These are phyloP conservation scores for Hyphantria cunea DNA, from an alignment of 1,140 invertebrate genomes.

Conservation along the genomic window DNA sequence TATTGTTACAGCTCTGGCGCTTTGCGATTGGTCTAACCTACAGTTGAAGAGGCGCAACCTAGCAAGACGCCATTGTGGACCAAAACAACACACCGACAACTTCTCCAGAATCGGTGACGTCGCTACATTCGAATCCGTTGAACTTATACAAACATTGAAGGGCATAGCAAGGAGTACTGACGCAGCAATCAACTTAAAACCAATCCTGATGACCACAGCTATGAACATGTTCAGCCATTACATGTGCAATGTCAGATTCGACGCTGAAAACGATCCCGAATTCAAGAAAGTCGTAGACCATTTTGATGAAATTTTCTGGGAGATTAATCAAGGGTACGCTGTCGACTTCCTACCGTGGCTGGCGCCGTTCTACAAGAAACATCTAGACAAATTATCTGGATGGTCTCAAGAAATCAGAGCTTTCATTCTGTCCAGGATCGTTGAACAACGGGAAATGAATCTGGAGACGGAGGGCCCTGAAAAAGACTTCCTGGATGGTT, in stretches of 20 bases:
- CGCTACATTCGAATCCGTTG: slow-evolving; percentile 83
- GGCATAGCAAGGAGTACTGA: slow-evolving; percentile 48
- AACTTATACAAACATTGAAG: slow-evolving; percentile 82
- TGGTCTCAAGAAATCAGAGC: slow-evolving; percentile 87
- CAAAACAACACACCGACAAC: slow-evolving; percentile 86
- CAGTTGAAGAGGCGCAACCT: slow-evolving; percentile 91
- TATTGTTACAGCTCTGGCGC: slow-evolving; percentile 88
- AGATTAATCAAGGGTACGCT: slow-evolving; percentile 94
- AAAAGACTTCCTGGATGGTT: slow-evolving; percentile 89
- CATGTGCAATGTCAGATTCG: slow-evolving; percentile 90
- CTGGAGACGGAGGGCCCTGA: slow-evolving; percentile 82
- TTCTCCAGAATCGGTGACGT: slow-evolving; percentile 86
- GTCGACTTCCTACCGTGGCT: slow-evolving; percentile 95
- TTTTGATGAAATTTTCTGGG: slow-evolving; percentile 94
- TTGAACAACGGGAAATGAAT: slow-evolving; percentile 83
- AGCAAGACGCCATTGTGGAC: slow-evolving; percentile 89
- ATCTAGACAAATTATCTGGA: slow-evolving; percentile 86
- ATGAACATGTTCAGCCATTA: slow-evolving; percentile 93
- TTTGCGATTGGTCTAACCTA: slow-evolving; percentile 92
- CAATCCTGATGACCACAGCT: slow-evolving; percentile 85
- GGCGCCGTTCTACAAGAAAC: slow-evolving; percentile 86
- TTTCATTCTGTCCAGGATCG: slow-evolving; percentile 89
- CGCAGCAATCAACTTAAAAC: slow-evolving; percentile 65
- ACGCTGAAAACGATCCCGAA: slow-evolving; percentile 84
- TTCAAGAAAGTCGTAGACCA: slow-evolving; percentile 86